Evolutionary conservation across 2,113 vertebrate species (phyloP), one percentile per base, ranked within the genome.

Genomic region (Chionodraco myersi): DNA sequence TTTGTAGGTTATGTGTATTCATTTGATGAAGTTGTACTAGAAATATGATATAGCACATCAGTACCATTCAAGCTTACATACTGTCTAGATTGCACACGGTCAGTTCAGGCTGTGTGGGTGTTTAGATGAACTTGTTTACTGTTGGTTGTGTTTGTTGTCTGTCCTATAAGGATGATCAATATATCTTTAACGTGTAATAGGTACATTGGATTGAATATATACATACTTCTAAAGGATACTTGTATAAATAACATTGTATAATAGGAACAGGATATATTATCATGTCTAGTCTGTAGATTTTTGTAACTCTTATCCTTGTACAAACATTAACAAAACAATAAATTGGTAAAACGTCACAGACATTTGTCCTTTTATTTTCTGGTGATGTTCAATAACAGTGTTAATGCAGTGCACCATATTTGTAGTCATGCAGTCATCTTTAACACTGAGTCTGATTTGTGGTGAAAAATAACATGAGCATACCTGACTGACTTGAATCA

Each of bases 271-370:
- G 88, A 92, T 90, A 92, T 94, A 92, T 87, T 92, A 92, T 92
- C 85, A 90, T 93, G 79, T 90, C 75, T 92, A 91, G 88, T 89
- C 65, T 83, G 88, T 90, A 90, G 91, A 90, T 87, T 92, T 93
- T 94, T 93, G 88, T 92, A 91, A 92, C 89, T 91, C 85, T 86
- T 91, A 92, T 89, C 91, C 87, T 92, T 90, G 92, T 91, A 93
- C 93, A 94, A 82, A 86, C 59, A 90, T 87, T 91, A 89, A 89
- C 89, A 79, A 82, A 90, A 88, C 79, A 94, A 90, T 93, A 92
- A 90, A 91, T 78, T 23, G 36, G 74, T 82, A 72, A 85, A 91
- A 88, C 53, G 18, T 88, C 18, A 65, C 48, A 11, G 11, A 69
- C 47, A 52, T 14, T 1, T 80, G 5, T 62, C 0, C 0, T 64